Conservation (phyloP, 2,797 vertebrate species). For the Spea hammondii region DNA sequence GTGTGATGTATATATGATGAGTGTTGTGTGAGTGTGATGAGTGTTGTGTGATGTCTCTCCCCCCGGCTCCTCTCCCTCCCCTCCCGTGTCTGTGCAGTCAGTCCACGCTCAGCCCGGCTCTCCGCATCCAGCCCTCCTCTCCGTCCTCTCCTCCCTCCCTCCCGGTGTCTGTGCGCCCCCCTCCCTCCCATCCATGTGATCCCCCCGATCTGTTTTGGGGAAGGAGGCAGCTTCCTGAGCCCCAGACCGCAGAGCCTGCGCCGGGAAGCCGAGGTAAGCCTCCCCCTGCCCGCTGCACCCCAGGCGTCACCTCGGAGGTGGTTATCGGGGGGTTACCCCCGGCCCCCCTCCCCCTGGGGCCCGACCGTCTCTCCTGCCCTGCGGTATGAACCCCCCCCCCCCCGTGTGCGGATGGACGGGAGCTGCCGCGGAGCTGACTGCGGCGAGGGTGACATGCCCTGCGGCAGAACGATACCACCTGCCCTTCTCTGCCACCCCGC, state of each 20-base stretch:
- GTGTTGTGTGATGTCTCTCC: neutral
- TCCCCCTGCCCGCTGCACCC: neutral
- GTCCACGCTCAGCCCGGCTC: conserved; percentile 41
- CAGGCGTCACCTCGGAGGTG: conserved; percentile 12
- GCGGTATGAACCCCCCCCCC: conserved; percentile 1
- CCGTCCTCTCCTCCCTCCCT: conserved; percentile 10
- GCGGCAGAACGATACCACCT: neutral
- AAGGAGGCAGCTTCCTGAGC: conserved; percentile 28
- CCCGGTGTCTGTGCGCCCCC: conserved; percentile 23
- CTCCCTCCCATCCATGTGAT: conserved; percentile 24
- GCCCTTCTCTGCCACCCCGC: neutral
- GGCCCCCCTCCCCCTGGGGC: conserved; percentile 2
- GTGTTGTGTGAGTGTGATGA: too few relatives aligned
- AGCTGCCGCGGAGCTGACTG: conserved; percentile 34
- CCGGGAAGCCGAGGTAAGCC: conserved; percentile 16
- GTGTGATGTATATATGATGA: too few relatives aligned
- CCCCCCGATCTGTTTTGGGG: conserved; percentile 28
- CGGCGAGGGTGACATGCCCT: conserved; percentile 28
- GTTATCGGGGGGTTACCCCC: conserved; percentile 17
- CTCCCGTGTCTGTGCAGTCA: conserved; percentile 37
- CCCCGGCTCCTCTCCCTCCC: conserved; percentile 24
- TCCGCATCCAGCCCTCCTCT: conserved; percentile 17
- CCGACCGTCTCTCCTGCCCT: conserved; percentile 15
- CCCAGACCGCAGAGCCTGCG: conserved; percentile 13
- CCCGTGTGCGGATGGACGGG: neutral